Conservation (phyloP, 1,140 invertebrate species). For the Ganaspis sp. region DNA sequence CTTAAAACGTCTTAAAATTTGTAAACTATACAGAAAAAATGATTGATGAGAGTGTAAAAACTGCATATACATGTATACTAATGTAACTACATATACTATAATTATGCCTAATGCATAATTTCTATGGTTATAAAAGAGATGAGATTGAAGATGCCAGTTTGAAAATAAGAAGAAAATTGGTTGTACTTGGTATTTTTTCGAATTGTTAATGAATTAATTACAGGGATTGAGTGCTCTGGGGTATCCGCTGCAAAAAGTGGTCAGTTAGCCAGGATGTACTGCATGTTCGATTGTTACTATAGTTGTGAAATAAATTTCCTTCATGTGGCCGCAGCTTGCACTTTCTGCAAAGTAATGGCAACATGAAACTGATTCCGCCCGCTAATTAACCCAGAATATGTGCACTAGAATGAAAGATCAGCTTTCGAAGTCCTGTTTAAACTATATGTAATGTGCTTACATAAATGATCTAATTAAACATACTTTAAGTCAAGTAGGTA, state of each 20-base stretch:
- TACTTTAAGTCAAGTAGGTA: too few species aligned
- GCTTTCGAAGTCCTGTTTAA: neutral
- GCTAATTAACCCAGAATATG: slow-evolving; percentile 9
- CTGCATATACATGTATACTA: too few species aligned
- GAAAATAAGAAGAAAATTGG: too few species aligned
- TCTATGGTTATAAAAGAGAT: too few species aligned
- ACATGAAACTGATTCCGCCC: slow-evolving; percentile 1
- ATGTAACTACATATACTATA: too few species aligned
- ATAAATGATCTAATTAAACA: neutral
- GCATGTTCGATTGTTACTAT: slow-evolving; percentile 1
- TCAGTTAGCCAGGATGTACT: neutral
- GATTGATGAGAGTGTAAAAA: too few species aligned
- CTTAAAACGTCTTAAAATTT: too few species aligned
- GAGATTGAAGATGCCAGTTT: too few species aligned
- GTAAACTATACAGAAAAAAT: too few species aligned
- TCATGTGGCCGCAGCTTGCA: neutral
- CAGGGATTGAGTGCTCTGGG: neutral
- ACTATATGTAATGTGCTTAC: neutral
- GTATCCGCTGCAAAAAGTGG: neutral
- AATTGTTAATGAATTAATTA: neutral
- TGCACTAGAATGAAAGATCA: slow-evolving; percentile 1
- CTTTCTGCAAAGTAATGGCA: neutral
- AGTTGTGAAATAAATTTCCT: neutral
- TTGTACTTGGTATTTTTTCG: neutral
- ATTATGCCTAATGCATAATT: too few species aligned